A percentile compares a stretch with the other conserved stretches of the same genome.
These are phyloP conservation scores for Teleiodes luculella DNA, from an alignment of 2,888 invertebrate genomes.

Conservation along the genomic window DNA sequence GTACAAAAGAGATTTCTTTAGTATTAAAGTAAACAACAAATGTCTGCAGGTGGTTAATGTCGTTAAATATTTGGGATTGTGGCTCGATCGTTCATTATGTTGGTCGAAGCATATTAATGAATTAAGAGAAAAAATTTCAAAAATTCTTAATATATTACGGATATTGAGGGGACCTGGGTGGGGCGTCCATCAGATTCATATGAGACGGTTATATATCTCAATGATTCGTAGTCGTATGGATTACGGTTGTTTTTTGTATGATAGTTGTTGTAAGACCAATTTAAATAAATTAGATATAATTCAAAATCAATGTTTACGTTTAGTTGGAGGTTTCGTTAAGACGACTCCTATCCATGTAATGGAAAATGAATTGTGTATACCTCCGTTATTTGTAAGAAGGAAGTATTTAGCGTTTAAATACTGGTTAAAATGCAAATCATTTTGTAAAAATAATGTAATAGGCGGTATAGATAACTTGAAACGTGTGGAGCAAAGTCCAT, in stretches of 20 bases:
- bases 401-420: neutral
- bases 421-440: neutral
- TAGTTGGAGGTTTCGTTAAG: conserved; percentile 2
- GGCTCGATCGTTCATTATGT: neutral
- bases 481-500: neutral
- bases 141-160: neutral
- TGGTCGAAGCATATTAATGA: conserved; percentile 2
- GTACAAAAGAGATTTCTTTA: neutral
- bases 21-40: neutral
- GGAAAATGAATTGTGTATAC: too few species aligned
- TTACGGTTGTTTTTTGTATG: conserved; percentile 4
- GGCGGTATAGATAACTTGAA: neutral
- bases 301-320: neutral
- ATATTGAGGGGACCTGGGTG: neutral
- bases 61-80: neutral
- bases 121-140: neutral
- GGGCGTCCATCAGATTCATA: neutral
- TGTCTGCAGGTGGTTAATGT: neutral
- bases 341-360: conserved; percentile 3
- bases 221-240: neutral
- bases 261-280: neutral
- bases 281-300: neutral
- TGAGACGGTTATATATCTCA: neutral
- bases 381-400: neutral
- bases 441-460: neutral